A percentile compares a stretch with the other conserved stretches of the same genome.
Evolutionary conservation across 2,113 vertebrate genomes (phyloP).

Genomic region (Psammodynastes pulverulentus): DNA sequence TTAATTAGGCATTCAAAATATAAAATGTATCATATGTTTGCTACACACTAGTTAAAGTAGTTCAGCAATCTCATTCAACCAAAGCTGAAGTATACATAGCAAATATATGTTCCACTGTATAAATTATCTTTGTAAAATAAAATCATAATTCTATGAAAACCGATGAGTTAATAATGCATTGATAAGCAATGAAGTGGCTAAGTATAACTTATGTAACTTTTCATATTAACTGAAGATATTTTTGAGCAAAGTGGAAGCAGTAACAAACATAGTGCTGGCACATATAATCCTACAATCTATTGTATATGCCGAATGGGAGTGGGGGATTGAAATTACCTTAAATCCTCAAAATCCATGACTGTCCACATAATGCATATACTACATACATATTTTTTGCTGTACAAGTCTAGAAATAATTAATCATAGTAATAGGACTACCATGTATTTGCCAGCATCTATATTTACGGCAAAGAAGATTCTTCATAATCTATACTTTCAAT

Average conservation of each 20-base stretch:
- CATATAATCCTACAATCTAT: not conserved
- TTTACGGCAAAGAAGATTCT: not conserved
- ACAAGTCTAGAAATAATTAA: not conserved
- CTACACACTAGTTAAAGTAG: not conserved
- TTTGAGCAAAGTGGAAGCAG: not conserved
- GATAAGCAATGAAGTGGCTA: slow-evolving; percentile 17
- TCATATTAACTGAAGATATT: slow-evolving; percentile 40
- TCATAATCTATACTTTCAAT: not conserved
- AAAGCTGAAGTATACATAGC: not conserved
- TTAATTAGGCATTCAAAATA: slow-evolving; percentile 14
- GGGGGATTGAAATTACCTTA: not conserved
- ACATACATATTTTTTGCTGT: not conserved
- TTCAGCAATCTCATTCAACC: not conserved
- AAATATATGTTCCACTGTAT: not conserved
- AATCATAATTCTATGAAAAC: slow-evolving; percentile 15
- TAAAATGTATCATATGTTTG: not conserved
- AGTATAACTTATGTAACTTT: slow-evolving; percentile 28
- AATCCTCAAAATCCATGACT: not conserved
- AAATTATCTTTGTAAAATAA: slow-evolving; percentile 28
- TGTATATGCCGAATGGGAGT: not conserved
- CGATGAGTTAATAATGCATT: slow-evolving; percentile 6
- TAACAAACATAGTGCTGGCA: not conserved
- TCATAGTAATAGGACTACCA: not conserved
- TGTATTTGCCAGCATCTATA: not conserved
- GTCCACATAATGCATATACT: not conserved